A percentile compares a stretch with the other conserved stretches of the same genome.
Conservation (phyloP, 2,888 invertebrate genomes). For the Meta bourneti region DNA sequence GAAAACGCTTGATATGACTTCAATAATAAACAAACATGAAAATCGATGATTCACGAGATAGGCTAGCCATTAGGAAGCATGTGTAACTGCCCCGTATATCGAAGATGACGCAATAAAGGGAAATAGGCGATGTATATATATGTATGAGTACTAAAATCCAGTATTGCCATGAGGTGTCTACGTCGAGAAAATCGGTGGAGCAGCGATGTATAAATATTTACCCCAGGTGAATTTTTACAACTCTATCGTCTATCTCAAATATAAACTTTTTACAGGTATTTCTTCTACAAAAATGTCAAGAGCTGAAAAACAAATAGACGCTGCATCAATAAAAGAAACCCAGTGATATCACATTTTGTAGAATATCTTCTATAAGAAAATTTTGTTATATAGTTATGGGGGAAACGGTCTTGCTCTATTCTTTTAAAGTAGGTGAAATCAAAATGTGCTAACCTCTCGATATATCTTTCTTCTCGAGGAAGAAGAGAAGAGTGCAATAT, state of each 20-base stretch:
- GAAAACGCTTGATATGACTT: not conserved
- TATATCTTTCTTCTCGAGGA: no score
- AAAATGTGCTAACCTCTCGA: no score
- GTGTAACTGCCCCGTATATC: not conserved
- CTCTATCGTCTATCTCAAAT: not conserved
- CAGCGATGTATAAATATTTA: not conserved
- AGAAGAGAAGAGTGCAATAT: no score
- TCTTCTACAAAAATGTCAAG: not conserved
- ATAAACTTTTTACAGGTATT: not conserved
- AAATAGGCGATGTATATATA: not conserved
- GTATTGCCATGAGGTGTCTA: not conserved
- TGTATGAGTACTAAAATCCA: not conserved
- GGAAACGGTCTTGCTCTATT: no score
- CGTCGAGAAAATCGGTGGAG: not conserved
- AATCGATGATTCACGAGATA: not conserved
- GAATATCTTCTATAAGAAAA: no score
- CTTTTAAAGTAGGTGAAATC: no score
- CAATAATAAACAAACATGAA: not conserved
- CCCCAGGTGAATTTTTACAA: not conserved
- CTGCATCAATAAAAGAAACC: no score
- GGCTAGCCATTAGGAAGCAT: not conserved
- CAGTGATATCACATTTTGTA: no score
- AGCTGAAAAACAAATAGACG: not conserved
- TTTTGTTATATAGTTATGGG: no score
- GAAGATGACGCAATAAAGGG: not conserved